Evolutionary conservation across 2,113 vertebrate species (phyloP).

Genomic region (Uria aalge): DNA sequence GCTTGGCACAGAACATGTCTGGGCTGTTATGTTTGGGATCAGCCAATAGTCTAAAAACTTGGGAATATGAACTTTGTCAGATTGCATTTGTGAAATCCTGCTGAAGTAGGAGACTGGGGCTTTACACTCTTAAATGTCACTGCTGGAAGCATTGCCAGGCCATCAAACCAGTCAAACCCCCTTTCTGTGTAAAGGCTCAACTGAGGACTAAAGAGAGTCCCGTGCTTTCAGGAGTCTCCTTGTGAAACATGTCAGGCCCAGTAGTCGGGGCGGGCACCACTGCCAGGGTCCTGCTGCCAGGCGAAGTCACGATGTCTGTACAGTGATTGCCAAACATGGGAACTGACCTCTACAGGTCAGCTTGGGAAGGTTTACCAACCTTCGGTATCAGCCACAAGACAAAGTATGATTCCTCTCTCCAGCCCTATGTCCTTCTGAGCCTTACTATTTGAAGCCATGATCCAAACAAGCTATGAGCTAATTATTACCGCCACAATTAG

Average conservation of each 20-base stretch:
- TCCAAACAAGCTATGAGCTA: not conserved
- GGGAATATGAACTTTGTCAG: not conserved
- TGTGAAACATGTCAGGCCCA: not conserved
- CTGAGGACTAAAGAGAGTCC: not conserved
- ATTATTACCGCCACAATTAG: not conserved
- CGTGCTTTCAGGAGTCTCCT: not conserved
- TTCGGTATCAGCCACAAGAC: not conserved
- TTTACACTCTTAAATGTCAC: not conserved
- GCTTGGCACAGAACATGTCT: not conserved
- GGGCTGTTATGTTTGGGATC: not conserved
- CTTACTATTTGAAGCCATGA: not conserved
- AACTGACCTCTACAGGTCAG: not conserved
- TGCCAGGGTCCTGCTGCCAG: not conserved
- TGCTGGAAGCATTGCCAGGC: not conserved
- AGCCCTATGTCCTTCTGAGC: not conserved
- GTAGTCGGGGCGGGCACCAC: not conserved
- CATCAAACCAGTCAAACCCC: not conserved
- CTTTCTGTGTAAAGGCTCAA: not conserved
- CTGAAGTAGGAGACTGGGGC: not conserved
- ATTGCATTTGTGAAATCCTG: not conserved
- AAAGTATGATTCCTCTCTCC: not conserved
- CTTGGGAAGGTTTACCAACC: not conserved
- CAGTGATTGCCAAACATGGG: rapidly evolving
- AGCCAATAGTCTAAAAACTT: not conserved
- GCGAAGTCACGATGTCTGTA: rapidly evolving